Evolutionary conservation across 2,888 invertebrate genomes (phyloP), one percentile per base, ranked within the genome.

Genomic region (Tiphia femorata): DNA sequence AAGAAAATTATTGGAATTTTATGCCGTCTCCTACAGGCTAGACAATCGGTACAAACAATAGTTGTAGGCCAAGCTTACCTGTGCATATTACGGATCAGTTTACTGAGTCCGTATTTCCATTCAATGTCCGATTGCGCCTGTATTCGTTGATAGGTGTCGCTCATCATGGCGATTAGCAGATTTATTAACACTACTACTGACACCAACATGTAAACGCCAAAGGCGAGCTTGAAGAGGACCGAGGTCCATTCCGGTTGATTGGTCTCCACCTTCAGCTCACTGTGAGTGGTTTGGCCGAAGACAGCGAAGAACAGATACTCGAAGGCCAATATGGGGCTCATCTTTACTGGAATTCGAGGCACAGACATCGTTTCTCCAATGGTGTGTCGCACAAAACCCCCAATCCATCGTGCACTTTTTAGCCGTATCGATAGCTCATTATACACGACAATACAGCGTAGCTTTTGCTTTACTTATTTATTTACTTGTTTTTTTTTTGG

Each of bases 161-260:
- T 97, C 97, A 98, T 98, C 98, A 98, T 98, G 88, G 98, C 98
- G 90, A 98, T 98, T 85, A 98, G 93, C 84, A 98, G 92, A 87
- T 98, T 98, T 87, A 98, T 96, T 81, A 98, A 91, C 84, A 98
- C 98, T 86, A 98, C 95, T 84, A 97, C 93, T 75, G 97, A 96
- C 85, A 98, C 96, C 90, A 98, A 91, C 91, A 98, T 92, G 90
- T 98, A 98, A 85, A 95, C 91, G 78, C 97, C 98, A 86, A 98
- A 97, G 79, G 97, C 92, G 84, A 94, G 86, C 87, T 94, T 94
- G 89, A 94, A 94, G 79, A 94, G 89, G 86, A 89, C 90, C 85
- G 92, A 90, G 67, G 94, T 94, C 94, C 94, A 94, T 78, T 86
- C 86, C 59, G 93, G 93, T 80, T 94, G 89, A 81, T 86, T 84